A percentile compares a stretch with the other conserved stretches of the same genome.
Evolutionary conservation across 2,888 invertebrate species (phyloP).

Genomic region (Hemistola chrysoprasaria): DNA sequence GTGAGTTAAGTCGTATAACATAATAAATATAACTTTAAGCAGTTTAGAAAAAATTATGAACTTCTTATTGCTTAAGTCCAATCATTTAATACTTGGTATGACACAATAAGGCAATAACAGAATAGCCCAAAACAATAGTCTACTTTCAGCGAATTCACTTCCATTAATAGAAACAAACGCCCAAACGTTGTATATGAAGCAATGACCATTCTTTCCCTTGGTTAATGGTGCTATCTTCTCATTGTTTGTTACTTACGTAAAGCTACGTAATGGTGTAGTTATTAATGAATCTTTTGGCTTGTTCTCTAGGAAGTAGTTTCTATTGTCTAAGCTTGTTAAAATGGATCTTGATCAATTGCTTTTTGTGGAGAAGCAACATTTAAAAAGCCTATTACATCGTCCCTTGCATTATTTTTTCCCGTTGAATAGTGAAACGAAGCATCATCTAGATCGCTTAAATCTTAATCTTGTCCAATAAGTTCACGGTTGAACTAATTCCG

Average conservation of each 20-base stretch:
- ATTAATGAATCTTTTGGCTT: slow-evolving; percentile 64
- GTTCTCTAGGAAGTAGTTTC: slow-evolving; percentile 61
- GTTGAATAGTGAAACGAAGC: background rate
- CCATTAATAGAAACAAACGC: slow-evolving; percentile 66
- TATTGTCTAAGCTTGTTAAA: slow-evolving; percentile 49
- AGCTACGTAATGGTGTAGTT: slow-evolving; percentile 66
- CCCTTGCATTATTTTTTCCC: no score
- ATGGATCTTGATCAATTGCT: slow-evolving; percentile 30
- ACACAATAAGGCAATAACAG: slow-evolving; percentile 13
- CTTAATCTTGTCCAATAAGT: slow-evolving; percentile 8
- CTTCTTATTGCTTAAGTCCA: slow-evolving; percentile 13
- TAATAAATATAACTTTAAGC: no score
- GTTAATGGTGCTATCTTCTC: slow-evolving; percentile 68
- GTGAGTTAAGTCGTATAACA: no score
- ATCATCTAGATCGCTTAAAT: slow-evolving; percentile 10
- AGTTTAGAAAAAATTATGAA: no score
- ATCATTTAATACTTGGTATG: slow-evolving; percentile 10
- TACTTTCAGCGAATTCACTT: slow-evolving; percentile 55
- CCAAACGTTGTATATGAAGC: slow-evolving; percentile 46
- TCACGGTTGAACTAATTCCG: slow-evolving; percentile 21
- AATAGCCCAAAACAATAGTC: slow-evolving; percentile 48
- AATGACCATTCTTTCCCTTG: slow-evolving; percentile 68
- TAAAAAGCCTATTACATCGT: no score
- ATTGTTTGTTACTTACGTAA: slow-evolving; percentile 76
- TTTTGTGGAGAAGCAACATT: slow-evolving; percentile 6